Conservation (phyloP, 2,113 vertebrate genomes). For the Festucalex cinctus region DNA sequence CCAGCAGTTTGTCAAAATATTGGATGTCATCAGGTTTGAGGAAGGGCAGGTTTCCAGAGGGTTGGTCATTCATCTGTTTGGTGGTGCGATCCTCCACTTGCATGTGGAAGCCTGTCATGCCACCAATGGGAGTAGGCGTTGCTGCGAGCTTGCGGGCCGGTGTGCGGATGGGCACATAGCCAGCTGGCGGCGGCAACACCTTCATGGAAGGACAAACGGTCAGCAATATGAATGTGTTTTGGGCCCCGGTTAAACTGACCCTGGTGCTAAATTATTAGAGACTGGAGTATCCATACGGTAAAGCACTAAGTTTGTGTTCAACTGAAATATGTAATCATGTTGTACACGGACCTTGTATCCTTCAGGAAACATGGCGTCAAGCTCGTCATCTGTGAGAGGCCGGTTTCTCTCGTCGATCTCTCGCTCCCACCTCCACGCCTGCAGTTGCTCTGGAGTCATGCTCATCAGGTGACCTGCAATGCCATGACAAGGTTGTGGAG, state of each 20-base stretch:
- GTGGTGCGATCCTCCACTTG: constrained; percentile 91
- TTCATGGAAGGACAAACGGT: constrained; percentile 38
- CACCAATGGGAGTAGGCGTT: constrained; percentile 94
- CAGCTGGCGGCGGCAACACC: constrained; percentile 95
- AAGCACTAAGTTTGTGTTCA: background rate
- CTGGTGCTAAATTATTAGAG: too few relatives aligned
- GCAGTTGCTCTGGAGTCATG: constrained; percentile 98
- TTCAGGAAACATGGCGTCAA: constrained; percentile 98
- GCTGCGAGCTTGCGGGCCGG: constrained; percentile 94
- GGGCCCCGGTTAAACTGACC: too few relatives aligned
- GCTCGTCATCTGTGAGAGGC: constrained; percentile 93
- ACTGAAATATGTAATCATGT: background rate
- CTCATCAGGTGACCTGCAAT: constrained; percentile 93
- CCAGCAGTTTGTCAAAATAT: constrained; percentile 97
- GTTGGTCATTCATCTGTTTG: constrained; percentile 96
- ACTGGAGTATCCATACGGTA: too few relatives aligned
- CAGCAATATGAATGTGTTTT: background rate
- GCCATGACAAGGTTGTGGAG: background rate
- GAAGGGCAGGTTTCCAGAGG: constrained; percentile 97
- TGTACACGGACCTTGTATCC: constrained; percentile 85
- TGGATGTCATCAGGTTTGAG: constrained; percentile 98
- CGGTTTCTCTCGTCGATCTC: constrained; percentile 98
- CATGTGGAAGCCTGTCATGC: constrained; percentile 99
- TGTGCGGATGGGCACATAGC: constrained; percentile 96
- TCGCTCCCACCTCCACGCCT: constrained; percentile 97